Evolutionary conservation across 2,888 invertebrate genomes (phyloP), one percentile per base, ranked within the genome.

Genomic region (Brachyptera putata): DNA sequence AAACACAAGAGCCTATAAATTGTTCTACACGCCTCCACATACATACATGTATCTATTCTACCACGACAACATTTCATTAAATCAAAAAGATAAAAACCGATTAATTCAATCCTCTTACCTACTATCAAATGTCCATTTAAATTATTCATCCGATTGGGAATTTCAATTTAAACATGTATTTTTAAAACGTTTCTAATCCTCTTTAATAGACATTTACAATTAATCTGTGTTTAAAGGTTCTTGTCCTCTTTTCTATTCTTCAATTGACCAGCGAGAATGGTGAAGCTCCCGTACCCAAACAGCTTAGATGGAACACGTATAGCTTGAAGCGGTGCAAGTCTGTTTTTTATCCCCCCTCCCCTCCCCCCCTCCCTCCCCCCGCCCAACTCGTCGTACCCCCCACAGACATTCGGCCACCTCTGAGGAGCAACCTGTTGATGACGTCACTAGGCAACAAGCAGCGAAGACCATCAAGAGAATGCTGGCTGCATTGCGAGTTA

Each of bases 341-440:
- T 41, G 30, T 30, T 41, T 39, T 36, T 25, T 49, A 34, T 53
- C 22, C 43, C 58, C 48, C 18, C 48, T 24, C 49, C 48, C 34
- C 26, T 24, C 11, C 55, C 58, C 25, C 60, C 50, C 26, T 53
- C 18, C n/a, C 58, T 26, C 37, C 18, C 34, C 14, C 25, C n/a
- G 7, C 37, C 26, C n/a, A 22, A 24, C 48, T 26, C 14, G 30
- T 39, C 30, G 34, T 61, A 61, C 63, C 63, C 63, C 63, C 61
- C 63, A 63, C 63, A 63, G 63, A 58, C 60, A 56, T 26, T 22
- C 57, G 63, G 63, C 63, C 63, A 63, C 63, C 63, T 63, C 61
- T 34, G 61, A 63, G 57, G 63, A 41, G 53, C 63, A 61, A 64
- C 61, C 63, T 61, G 63, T 61, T 60, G 59, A 53, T 64, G 63